Evolutionary conservation across 2,888 invertebrate species (phyloP).

Genomic region (Hemistola chrysoprasaria): DNA sequence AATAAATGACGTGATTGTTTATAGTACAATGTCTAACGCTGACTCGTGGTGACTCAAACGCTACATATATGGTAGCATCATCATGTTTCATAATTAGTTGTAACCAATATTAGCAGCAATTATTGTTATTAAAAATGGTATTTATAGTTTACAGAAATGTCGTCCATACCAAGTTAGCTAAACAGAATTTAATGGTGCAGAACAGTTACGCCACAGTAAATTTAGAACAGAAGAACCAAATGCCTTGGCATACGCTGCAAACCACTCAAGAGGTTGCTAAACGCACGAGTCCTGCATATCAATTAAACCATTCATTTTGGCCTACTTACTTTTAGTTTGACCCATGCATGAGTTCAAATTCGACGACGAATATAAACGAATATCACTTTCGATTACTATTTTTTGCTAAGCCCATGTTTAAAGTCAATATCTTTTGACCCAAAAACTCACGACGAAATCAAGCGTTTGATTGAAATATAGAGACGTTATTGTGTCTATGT

Average conservation of each 20-base stretch:
- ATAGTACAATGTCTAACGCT: slow-evolving; percentile 25
- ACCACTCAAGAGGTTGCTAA: slow-evolving; percentile 51
- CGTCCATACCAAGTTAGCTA: too few relatives aligned
- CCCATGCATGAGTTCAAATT: slow-evolving; percentile 41
- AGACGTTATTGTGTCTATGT: background rate
- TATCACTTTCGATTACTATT: slow-evolving; percentile 6
- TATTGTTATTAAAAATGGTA: too few relatives aligned
- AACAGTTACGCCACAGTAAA: slow-evolving; percentile 40
- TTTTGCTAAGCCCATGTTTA: too few relatives aligned
- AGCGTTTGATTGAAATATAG: too few relatives aligned
- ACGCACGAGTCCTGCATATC: slow-evolving; percentile 58
- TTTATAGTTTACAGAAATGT: too few relatives aligned
- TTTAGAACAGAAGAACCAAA: slow-evolving; percentile 42
- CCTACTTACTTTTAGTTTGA: slow-evolving; percentile 50
- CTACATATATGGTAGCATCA: slow-evolving; percentile 6
- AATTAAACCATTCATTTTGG: slow-evolving; percentile 55
- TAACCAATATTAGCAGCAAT: too few relatives aligned
- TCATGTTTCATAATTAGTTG: background rate
- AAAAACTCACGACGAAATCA: too few relatives aligned
- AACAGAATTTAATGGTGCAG: slow-evolving; percentile 18
- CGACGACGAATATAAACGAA: slow-evolving; percentile 15
- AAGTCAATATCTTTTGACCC: too few relatives aligned
- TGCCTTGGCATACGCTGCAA: slow-evolving; percentile 39
- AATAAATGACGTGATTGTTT: slow-evolving; percentile 37
- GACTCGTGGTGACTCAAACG: slow-evolving; percentile 32